Conservation (phyloP, 2,888 invertebrate genomes). For the Pachymerium ferrugineum region DNA sequence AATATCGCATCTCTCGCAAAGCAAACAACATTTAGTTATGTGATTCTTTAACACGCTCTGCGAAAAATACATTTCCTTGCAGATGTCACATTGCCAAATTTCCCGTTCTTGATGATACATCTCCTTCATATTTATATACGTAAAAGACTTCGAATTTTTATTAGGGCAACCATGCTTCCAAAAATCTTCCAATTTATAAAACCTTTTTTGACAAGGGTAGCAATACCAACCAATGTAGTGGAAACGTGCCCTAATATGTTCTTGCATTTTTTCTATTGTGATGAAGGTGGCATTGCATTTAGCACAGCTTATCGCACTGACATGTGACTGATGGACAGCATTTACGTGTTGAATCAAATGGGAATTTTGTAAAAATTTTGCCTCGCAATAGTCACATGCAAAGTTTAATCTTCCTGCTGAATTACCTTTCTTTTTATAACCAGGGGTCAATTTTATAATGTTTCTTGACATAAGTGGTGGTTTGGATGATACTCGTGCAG, state of each 20-base stretch:
- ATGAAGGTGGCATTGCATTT: not conserved
- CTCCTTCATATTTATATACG: not conserved
- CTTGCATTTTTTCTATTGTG: not conserved
- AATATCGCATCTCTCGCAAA: not conserved
- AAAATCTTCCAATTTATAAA: slow-evolving; percentile 1
- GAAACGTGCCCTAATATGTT: not conserved
- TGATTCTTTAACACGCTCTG: not conserved
- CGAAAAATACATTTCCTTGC: not conserved
- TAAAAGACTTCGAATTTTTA: not conserved
- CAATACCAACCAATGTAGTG: slow-evolving; percentile 21
- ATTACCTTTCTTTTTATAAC: too few species aligned
- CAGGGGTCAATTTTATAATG: too few species aligned
- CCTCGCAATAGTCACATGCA: not conserved
- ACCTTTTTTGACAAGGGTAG: not conserved
- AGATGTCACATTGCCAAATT: not conserved
- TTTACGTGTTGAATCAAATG: not conserved
- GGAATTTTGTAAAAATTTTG: not conserved
- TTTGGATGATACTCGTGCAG: too few species aligned
- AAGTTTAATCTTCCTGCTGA: not conserved
- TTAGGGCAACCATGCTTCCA: not conserved
- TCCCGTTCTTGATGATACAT: not conserved
- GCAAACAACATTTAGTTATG: not conserved
- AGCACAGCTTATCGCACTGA: not conserved
- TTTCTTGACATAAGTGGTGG: too few species aligned
- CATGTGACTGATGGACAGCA: not conserved